Evolutionary conservation across 2,113 vertebrate species (phyloP).

Genomic region (Lasiurus cinereus): DNA sequence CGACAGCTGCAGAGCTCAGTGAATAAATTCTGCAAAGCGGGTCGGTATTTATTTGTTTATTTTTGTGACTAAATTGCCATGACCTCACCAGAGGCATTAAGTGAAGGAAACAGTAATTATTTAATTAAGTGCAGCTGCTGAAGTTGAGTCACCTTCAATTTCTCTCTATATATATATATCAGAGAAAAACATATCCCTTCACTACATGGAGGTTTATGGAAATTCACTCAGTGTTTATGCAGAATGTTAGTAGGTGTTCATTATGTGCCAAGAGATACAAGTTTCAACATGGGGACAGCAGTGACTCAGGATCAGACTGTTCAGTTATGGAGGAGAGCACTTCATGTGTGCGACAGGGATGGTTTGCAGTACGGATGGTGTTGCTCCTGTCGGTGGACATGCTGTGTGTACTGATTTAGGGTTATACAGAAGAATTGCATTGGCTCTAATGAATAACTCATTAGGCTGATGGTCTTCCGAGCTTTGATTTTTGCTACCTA

Average conservation of each 20-base stretch:
- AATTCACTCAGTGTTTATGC: conserved; percentile 47
- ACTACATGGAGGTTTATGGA: neutral
- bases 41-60: conserved; percentile 40
- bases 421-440: neutral
- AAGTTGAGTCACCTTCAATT: conserved; percentile 51
- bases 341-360: neutral
- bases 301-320: neutral
- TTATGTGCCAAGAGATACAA: neutral
- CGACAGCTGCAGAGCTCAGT: neutral
- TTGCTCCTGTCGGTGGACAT: neutral
- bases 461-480: neutral
- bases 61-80: conserved; percentile 43
- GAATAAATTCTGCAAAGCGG: neutral
- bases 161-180: neutral
- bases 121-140: conserved; percentile 69
- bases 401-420: neutral
- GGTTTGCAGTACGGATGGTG: neutral
- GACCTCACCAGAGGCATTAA: conserved; percentile 41
- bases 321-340: neutral
- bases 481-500: neutral
- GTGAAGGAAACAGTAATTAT: conserved; percentile 55
- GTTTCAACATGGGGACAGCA: neutral
- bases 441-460: neutral
- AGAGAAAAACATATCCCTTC: neutral
- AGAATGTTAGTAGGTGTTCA: neutral